Percentiles rank a stretch among this genome's conserved stretches.
Evolutionary conservation across 2,113 vertebrate species (phyloP).

Genomic region (Agapornis roseicollis): DNA sequence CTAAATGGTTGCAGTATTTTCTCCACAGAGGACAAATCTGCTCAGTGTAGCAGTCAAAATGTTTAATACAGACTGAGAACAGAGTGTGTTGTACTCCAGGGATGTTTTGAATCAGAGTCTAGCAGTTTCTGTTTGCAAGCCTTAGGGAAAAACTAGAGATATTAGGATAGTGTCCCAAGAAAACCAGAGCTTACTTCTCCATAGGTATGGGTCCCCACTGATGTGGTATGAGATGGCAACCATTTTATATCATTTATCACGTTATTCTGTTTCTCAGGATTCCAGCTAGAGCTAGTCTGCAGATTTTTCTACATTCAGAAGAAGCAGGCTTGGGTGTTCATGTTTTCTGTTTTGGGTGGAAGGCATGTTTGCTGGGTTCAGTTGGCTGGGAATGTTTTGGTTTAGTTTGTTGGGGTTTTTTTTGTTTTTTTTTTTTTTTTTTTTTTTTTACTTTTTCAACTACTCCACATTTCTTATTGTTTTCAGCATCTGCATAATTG

Average conservation of each 20-base stretch:
- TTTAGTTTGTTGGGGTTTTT: fast-evolving
- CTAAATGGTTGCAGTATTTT: background rate
- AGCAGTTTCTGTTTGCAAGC: background rate
- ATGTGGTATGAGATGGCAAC: background rate
- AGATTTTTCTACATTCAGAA: background rate
- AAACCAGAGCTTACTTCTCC: background rate
- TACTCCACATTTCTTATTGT: background rate
- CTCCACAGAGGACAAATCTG: background rate
- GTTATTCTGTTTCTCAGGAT: background rate
- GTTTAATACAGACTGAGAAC: background rate
- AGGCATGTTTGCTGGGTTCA: background rate
- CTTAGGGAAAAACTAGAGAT: background rate
- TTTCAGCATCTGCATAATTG: background rate
- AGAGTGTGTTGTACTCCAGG: background rate
- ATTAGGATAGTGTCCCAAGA: background rate
- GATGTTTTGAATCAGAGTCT: background rate
- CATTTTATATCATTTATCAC: background rate
- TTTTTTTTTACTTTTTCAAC: background rate
- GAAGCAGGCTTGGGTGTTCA: background rate
- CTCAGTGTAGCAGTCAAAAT: background rate
- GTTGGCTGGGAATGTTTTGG: background rate
- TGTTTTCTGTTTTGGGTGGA: fast-evolving
- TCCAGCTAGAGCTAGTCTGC: background rate
- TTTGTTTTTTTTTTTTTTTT: background rate
- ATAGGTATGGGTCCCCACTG: background rate